Evolutionary conservation across 2,888 invertebrate genomes (phyloP).

Genomic region (Corbicula japonica): DNA sequence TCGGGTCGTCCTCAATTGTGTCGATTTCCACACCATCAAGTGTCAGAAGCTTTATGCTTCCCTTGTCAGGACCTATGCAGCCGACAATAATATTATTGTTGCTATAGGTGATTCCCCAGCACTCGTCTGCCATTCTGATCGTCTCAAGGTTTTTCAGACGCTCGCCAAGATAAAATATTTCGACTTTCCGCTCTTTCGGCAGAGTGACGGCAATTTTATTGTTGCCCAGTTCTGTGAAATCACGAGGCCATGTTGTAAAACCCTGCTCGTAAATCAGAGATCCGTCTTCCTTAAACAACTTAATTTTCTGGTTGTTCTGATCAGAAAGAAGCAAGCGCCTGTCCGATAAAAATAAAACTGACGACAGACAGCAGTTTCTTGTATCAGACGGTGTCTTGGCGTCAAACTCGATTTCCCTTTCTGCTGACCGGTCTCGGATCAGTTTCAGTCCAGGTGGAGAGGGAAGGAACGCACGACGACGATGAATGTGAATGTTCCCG

Average conservation of each 20-base stretch:
- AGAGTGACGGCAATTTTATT: conserved; percentile 64
- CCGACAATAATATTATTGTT: conserved; percentile 60
- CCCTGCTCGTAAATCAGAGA: conserved; percentile 58
- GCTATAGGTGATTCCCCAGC: conserved; percentile 63
- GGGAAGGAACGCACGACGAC: conserved; percentile 58
- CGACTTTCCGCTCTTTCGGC: conserved; percentile 64
- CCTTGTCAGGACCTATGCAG: conserved; percentile 61
- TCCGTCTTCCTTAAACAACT: conserved; percentile 59
- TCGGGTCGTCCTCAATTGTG: conserved; percentile 59
- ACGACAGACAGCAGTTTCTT: conserved; percentile 63
- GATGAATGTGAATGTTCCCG: conserved; percentile 62
- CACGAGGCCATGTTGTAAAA: conserved; percentile 66
- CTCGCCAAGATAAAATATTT: conserved; percentile 65
- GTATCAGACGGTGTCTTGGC: conserved; percentile 62
- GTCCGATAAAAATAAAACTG: conserved; percentile 61
- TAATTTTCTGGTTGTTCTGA: conserved; percentile 69
- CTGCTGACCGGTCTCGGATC: conserved; percentile 58
- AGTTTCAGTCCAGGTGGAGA: conserved; percentile 61
- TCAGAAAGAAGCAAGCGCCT: conserved; percentile 56
- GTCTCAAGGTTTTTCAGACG: conserved; percentile 64
- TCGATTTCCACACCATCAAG: conserved; percentile 62
- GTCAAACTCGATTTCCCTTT: conserved; percentile 61
- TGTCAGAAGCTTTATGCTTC: conserved; percentile 61
- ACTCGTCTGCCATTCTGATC: conserved; percentile 63
- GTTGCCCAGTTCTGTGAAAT: conserved; percentile 61